A percentile compares a stretch with the other conserved stretches of the same genome.
These are phyloP conservation scores for Saimiri boliviensis DNA, from an alignment of 2,113 vertebrate species.

Conservation along the genomic window DNA sequence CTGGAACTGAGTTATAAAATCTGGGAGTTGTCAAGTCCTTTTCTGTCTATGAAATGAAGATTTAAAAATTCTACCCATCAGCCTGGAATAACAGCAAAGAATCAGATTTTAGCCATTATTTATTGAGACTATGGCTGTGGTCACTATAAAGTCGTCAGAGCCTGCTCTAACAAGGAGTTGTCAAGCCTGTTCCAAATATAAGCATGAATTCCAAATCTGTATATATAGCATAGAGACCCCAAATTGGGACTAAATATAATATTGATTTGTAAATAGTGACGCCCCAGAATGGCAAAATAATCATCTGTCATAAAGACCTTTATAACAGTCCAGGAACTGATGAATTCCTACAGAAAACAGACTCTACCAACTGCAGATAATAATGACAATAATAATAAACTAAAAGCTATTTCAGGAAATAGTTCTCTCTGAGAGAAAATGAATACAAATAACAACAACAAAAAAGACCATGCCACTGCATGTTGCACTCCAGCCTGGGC, in stretches of 20 bases:
- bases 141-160: background rate
- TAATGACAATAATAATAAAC: background rate
- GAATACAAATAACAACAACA: background rate
- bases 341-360: background rate
- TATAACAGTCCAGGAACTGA: background rate
- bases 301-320: background rate
- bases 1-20: background rate
- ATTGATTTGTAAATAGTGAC: background rate
- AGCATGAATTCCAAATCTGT: background rate
- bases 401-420: background rate
- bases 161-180: background rate
- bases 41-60: background rate
- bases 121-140: background rate
- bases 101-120: background rate
- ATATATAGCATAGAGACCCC: background rate
- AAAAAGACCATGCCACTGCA: background rate
- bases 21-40: background rate
- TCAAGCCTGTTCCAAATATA: background rate
- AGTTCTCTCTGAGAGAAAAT: constrained; percentile 20
- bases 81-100: background rate
- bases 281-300: background rate
- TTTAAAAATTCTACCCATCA: background rate
- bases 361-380: background rate
- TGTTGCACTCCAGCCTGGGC: too few species aligned
- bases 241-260: background rate